Evolutionary conservation across 2,797 vertebrate species (phyloP), one percentile per base, ranked within the genome.

Genomic region (Sciurus vulgaris): DNA sequence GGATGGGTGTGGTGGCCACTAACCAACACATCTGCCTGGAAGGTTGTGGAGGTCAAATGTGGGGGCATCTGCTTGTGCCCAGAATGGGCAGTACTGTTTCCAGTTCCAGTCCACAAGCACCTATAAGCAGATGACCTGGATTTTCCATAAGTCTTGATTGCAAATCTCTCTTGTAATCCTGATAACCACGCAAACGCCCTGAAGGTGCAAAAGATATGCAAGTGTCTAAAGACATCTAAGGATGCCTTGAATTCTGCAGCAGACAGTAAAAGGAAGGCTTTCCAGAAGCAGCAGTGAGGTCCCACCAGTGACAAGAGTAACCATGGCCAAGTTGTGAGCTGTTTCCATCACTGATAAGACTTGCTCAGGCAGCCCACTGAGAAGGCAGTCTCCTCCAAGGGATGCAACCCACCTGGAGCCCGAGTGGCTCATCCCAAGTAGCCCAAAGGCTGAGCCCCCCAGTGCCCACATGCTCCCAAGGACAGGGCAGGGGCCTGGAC

Each of bases 391-490:
- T 49, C n/a, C 13, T 18, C 14, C 22, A 18, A 59, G 28, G 49
- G 56, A 73, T 5, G 38, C 26, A 28, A 78, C 79, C 28, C 14
- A 69, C 33, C 70, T 22, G 35, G 44, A 33, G 10, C 94, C 44
- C 18, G 14, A 35, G 56, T 30, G 22, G 24, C 59, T 61, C 59
- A 51, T 9, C 59, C 22, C 47, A 1, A 4, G 41, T 4, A 5
- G 30, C 38, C 70, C 2, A 7, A 49, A 56, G 41, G 33, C 56
- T 2, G 59, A 41, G 28, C 72, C 51, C 73, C 5, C n/a, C 5
- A 51, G 35, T 0, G 3, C 41, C n/a, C 33, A 30, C 11, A 7
- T 2, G 18, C 26, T 47, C 0, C 67, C 0, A 3, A 83, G 20
- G 14, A 84, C 26, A 26, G 5, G 10, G 61, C 12, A 61, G 63